Conservation (phyloP, 2,113 vertebrate species). For the Aegypius monachus region DNA sequence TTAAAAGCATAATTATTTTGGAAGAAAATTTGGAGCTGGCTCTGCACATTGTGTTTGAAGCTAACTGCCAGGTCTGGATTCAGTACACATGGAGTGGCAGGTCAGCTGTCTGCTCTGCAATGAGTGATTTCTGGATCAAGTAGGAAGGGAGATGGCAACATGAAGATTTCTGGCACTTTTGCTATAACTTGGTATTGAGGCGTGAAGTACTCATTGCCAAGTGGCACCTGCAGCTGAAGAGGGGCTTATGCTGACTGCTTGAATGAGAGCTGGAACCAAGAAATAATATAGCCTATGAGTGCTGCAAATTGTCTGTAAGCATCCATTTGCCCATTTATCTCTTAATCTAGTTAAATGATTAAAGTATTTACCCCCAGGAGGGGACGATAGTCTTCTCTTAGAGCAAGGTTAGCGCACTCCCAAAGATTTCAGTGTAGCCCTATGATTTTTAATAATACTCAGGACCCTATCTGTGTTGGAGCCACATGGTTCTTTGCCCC, state of each 20-base stretch:
- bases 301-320: neutral
- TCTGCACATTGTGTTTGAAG: neutral
- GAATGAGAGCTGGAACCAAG: neutral
- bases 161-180: neutral
- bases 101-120: neutral
- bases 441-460: neutral
- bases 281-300: neutral
- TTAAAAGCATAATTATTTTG: neutral
- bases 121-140: neutral
- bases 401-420: neutral
- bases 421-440: neutral
- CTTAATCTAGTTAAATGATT: neutral
- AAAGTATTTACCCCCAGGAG: neutral
- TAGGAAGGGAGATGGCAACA: neutral
- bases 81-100: neutral
- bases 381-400: neutral
- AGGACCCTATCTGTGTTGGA: neutral
- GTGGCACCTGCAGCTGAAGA: neutral
- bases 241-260: neutral
- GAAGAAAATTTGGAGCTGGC: neutral
- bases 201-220: neutral
- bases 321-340: neutral
- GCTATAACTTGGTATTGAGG: neutral
- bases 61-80: neutral
- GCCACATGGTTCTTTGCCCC: neutral